A percentile compares a stretch with the other conserved stretches of the same genome.
These are phyloP conservation scores for Galemys pyrenaicus DNA, from an alignment of 2,113 vertebrate genomes.

Conservation along the genomic window DNA sequence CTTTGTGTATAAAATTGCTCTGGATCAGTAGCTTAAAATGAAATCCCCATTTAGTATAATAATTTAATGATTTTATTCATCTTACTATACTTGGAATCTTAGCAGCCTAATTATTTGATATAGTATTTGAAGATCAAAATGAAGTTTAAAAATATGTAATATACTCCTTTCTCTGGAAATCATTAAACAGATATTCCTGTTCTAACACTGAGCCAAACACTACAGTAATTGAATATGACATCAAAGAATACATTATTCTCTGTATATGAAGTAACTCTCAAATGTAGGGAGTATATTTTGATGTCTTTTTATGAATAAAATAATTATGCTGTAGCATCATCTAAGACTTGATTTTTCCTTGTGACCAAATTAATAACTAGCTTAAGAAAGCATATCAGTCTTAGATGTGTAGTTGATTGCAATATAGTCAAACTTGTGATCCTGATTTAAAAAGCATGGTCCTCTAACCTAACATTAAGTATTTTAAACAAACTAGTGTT, in stretches of 20 bases:
- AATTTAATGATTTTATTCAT: slow-evolving; percentile 16
- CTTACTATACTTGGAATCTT: neutral
- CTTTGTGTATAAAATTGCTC: neutral
- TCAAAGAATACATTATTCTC: neutral
- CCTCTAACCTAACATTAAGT: neutral
- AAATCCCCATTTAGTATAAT: neutral
- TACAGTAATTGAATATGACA: neutral
- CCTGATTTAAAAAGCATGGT: neutral
- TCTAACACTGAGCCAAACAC: neutral
- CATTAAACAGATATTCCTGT: neutral
- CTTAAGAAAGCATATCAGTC: neutral
- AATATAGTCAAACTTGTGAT: neutral
- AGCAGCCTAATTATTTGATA: slow-evolving; percentile 6
- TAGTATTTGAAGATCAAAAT: neutral
- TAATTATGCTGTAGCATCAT: neutral
- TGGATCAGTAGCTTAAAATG: neutral
- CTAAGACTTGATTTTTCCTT: neutral
- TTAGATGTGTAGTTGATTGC: neutral
- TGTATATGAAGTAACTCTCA: neutral
- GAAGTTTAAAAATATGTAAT: neutral
- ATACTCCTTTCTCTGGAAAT: neutral
- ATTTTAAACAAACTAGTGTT: neutral
- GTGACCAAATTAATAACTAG: neutral
- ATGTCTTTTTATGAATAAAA: neutral
- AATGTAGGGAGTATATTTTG: neutral